A percentile compares a stretch with the other conserved stretches of the same genome.
phyloP scores from a whole-genome alignment of 92 coral and sea anemone species.

The Paramuricea clavata region DNA sequence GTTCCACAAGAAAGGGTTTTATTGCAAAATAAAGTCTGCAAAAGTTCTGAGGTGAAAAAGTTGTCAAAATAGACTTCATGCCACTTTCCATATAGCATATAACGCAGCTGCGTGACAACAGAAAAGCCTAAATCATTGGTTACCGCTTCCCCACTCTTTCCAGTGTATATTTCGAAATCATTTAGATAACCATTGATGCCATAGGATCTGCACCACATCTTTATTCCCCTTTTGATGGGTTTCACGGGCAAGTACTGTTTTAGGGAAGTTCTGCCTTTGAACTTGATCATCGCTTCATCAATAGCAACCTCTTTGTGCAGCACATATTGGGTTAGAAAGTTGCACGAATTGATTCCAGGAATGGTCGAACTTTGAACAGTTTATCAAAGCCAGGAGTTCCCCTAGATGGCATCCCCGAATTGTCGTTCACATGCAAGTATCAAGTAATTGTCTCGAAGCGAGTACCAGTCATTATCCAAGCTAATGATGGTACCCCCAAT shows the following conservation, averaged over 20 bases:
- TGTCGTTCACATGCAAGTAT: constrained; percentile 35
- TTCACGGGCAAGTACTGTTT: constrained; percentile 43
- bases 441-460: constrained; percentile 10
- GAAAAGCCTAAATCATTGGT: constrained; percentile 28
- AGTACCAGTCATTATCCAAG: constrained; percentile 21
- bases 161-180: constrained; percentile 50
- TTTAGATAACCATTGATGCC: constrained; percentile 7
- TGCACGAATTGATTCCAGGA: constrained; percentile 36
- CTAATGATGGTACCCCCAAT: constrained; percentile 37
- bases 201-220: constrained; percentile 49
- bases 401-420: constrained; percentile 60
- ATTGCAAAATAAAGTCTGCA: constrained; percentile 21
- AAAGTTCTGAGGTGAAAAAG: constrained; percentile 41
- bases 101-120: constrained; percentile 48
- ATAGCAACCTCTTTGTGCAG: constrained; percentile 20
- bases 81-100: constrained; percentile 43
- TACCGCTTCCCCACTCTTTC: constrained; percentile 1
- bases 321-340: background rate
- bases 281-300: constrained; percentile 55
- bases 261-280: constrained; percentile 32
- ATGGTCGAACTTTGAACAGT: constrained; percentile 54
- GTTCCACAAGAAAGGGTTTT: constrained; percentile 44
- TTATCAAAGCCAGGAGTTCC: constrained; percentile 44
- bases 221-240: constrained; percentile 47
- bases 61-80: constrained; percentile 53